Evolutionary conservation across 2,113 vertebrate species (phyloP).

Genomic region (Sander lucioperca): DNA sequence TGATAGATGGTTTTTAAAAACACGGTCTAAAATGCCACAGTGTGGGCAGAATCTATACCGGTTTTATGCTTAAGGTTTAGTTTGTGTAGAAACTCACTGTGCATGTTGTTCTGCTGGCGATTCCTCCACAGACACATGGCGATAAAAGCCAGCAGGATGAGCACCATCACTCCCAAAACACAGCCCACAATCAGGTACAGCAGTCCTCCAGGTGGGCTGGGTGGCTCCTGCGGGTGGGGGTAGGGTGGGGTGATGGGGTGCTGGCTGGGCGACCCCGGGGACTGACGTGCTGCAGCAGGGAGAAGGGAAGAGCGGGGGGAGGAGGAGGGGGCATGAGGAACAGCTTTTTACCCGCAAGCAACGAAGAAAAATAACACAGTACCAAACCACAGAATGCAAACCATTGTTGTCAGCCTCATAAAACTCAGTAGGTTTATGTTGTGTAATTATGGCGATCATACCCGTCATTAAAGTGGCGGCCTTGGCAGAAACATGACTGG

Average conservation of each 20-base stretch:
- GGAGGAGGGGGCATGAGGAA: conserved; percentile 13
- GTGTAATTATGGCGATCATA: conserved; percentile 68
- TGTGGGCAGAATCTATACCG: not conserved
- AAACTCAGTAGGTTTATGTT: conserved; percentile 59
- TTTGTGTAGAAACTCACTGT: conserved; percentile 89
- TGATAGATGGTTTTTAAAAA: not conserved
- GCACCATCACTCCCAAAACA: conserved; percentile 93
- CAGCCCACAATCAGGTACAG: conserved; percentile 95
- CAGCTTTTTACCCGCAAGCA: conserved; percentile 3
- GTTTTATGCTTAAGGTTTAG: not conserved
- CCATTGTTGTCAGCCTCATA: conserved; percentile 68
- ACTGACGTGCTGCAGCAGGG: conserved; percentile 86
- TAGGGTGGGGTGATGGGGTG: conserved; percentile 87
- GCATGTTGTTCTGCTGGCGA: conserved; percentile 91
- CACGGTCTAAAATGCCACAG: not conserved
- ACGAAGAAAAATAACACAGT: conserved; percentile 37
- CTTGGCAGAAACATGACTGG: conserved; percentile 64
- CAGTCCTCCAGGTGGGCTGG: conserved; percentile 83
- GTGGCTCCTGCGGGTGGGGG: conserved; percentile 79
- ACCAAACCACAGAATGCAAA: conserved; percentile 54
- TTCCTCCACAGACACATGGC: conserved; percentile 97
- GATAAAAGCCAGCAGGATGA: conserved; percentile 94
- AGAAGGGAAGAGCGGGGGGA: not conserved
- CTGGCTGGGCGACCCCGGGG: conserved; percentile 81
- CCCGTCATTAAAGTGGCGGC: conserved; percentile 53